phyloP scores from a whole-genome alignment of 2,888 invertebrate genomes.

The Laspeyria flexula region DNA sequence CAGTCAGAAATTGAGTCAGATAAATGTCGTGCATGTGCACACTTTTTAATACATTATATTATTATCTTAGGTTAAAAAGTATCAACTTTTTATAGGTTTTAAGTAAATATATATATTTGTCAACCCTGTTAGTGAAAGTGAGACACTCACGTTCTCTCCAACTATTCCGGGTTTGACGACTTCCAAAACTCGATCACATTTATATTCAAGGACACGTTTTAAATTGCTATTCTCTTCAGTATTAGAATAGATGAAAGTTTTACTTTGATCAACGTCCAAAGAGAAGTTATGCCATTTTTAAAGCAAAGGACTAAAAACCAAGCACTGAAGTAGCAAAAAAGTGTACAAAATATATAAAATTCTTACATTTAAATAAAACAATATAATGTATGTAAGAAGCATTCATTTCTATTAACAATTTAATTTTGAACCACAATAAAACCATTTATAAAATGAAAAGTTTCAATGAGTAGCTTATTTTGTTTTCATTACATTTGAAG shows the following conservation, averaged over 20 bases:
- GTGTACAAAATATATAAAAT: not conserved
- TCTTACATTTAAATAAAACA: too few relatives aligned
- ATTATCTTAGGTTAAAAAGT: too few relatives aligned
- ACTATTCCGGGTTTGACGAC: constrained; percentile 46
- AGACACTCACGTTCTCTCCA: constrained; percentile 36
- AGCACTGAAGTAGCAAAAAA: not conserved
- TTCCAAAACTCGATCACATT: constrained; percentile 48
- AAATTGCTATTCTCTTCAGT: constrained; percentile 39
- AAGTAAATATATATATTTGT: not conserved
- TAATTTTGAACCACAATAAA: too few relatives aligned
- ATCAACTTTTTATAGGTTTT: too few relatives aligned
- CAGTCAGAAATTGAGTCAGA: too few relatives aligned
- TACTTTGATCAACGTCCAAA: constrained; percentile 27
- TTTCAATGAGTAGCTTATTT: constrained; percentile 3
- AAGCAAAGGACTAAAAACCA: too few relatives aligned
- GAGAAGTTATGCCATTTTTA: constrained; percentile 27
- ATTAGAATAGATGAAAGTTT: constrained; percentile 38
- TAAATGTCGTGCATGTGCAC: too few relatives aligned
- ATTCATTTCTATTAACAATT: too few relatives aligned
- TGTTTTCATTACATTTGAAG: constrained; percentile 8
- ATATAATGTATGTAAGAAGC: too few relatives aligned
- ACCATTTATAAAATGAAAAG: not conserved
- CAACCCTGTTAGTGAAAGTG: constrained; percentile 33
- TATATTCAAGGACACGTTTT: constrained; percentile 45
- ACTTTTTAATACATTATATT: too few relatives aligned